These are phyloP conservation scores for Acleris sparsana DNA, from an alignment of 2,888 invertebrate genomes.

Conservation along the genomic window DNA sequence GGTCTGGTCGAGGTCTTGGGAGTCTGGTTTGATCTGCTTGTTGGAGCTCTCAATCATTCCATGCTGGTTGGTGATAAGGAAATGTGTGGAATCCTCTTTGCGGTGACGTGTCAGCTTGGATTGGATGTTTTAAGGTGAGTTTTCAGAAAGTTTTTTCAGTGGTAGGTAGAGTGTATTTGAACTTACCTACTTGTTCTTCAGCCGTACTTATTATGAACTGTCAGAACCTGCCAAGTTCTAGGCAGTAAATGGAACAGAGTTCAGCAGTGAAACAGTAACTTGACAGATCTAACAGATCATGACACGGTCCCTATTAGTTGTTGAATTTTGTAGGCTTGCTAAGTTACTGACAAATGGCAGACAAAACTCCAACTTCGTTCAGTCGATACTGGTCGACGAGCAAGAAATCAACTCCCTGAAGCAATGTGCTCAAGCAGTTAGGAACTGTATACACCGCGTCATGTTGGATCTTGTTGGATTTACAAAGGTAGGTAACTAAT, in stretches of 20 bases:
- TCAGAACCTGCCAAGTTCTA: too few species aligned
- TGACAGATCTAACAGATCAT: neutral
- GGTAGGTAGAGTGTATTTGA: too few species aligned
- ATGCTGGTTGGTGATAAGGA: constrained; percentile 56
- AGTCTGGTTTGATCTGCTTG: constrained; percentile 63
- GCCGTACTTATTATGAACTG: too few species aligned
- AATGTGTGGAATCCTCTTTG: constrained; percentile 60
- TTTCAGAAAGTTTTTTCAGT: neutral
- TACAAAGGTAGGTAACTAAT: constrained; percentile 58
- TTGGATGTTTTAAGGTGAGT: constrained; percentile 62
- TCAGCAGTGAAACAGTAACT: too few species aligned
- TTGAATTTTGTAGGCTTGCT: constrained; percentile 52
- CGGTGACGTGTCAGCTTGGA: constrained; percentile 64
- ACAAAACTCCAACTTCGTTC: constrained; percentile 59
- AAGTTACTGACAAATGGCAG: constrained; percentile 54
- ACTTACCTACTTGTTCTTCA: too few species aligned
- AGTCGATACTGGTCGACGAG: constrained; percentile 63
- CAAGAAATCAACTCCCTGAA: constrained; percentile 56
- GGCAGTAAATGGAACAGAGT: too few species aligned
- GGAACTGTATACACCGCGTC: constrained; percentile 47
- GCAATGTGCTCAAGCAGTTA: constrained; percentile 57
- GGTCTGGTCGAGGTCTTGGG: constrained; percentile 58
- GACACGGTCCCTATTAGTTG: neutral
- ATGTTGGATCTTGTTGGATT: constrained; percentile 64
- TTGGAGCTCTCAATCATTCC: constrained; percentile 62